Percentiles rank a stretch among this genome's conserved stretches.
These are phyloP conservation scores for Coccyzus lansbergi DNA, from an alignment of 2,797 vertebrate species.

Conservation along the genomic window DNA sequence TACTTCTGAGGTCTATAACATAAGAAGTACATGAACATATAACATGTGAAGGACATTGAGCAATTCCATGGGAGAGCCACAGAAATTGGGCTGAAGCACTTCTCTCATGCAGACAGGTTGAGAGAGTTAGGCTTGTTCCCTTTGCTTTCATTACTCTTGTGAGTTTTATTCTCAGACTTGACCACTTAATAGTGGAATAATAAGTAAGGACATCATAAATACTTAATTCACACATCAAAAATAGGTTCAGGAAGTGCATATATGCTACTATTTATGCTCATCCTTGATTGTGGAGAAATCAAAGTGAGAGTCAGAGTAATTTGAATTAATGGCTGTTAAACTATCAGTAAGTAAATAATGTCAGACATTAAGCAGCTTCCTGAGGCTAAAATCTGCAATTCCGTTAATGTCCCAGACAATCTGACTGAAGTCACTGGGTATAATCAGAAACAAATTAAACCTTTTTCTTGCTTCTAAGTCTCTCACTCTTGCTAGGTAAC, in stretches of 20 bases:
- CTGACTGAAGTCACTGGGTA: neutral
- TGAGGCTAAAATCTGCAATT: constrained; percentile 3
- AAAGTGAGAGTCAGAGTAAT: neutral
- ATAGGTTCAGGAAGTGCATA: neutral
- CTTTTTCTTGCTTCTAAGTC: neutral
- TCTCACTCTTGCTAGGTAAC: neutral
- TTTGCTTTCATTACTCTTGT: neutral
- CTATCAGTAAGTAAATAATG: neutral
- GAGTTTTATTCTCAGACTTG: neutral
- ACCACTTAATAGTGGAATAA: neutral
- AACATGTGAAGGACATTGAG: too few species aligned
- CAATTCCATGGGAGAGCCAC: too few species aligned
- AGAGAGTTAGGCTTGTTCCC: neutral
- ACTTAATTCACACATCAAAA: neutral
- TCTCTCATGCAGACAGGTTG: too few species aligned
- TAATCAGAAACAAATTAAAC: neutral
- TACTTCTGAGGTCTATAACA: too few species aligned
- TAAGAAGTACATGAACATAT: too few species aligned
- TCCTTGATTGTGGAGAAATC: neutral
- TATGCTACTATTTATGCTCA: neutral
- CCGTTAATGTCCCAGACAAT: neutral
- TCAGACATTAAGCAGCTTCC: neutral
- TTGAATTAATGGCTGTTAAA: neutral
- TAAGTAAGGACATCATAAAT: neutral
- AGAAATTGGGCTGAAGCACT: too few species aligned